Evolutionary conservation across 2,113 vertebrate genomes (phyloP).

Genomic region (Phylloscopus whistleri): DNA sequence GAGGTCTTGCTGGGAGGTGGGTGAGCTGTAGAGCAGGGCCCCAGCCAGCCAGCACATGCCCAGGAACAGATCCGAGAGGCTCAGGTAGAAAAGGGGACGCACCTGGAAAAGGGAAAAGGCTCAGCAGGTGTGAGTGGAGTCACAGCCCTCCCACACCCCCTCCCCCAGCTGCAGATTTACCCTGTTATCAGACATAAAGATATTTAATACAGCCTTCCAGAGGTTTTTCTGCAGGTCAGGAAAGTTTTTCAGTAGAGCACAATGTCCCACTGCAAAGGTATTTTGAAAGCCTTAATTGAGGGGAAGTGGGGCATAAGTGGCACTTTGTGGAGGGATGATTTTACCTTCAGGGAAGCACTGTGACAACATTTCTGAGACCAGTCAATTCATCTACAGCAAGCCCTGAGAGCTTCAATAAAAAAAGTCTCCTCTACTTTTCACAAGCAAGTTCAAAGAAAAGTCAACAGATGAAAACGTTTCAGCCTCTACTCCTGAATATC

Average conservation of each 20-base stretch:
- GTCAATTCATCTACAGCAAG: neutral
- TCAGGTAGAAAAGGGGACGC: conserved; percentile 83
- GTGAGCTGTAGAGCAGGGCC: conserved; percentile 71
- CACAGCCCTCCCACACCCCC: neutral
- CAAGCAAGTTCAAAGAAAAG: neutral
- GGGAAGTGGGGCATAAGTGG: neutral
- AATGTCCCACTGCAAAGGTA: neutral
- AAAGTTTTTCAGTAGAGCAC: neutral
- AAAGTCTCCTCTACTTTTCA: neutral
- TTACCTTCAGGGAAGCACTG: neutral
- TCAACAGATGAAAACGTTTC: neutral
- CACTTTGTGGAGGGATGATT: neutral
- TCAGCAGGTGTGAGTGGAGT: neutral
- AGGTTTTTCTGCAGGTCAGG: neutral
- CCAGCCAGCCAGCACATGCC: conserved; percentile 83
- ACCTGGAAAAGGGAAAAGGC: conserved; percentile 62
- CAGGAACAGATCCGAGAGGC: conserved; percentile 82
- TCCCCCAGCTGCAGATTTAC: neutral
- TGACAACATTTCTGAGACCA: neutral
- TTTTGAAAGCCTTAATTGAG: neutral
- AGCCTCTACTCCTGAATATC: neutral
- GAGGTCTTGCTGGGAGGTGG: conserved; percentile 37
- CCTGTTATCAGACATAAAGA: fast-evolving
- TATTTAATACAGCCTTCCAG: neutral
- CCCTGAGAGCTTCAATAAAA: neutral